Conservation (phyloP, 2,888 invertebrate genomes). For the Andrena dorsata region DNA sequence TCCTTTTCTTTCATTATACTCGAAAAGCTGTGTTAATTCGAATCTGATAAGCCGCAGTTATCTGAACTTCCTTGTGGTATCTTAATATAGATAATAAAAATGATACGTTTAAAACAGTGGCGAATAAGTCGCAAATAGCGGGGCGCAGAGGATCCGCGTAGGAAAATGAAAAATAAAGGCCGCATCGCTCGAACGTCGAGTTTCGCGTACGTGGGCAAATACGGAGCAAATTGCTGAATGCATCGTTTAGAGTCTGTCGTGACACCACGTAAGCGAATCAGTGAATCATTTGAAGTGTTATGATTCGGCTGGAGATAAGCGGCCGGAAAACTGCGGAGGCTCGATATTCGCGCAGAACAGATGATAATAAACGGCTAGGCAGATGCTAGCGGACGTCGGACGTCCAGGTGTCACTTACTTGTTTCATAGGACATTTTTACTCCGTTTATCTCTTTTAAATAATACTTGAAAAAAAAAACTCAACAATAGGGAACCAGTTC, state of each 20-base stretch:
- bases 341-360: constrained; percentile 27
- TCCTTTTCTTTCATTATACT: background rate
- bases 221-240: background rate
- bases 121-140: background rate
- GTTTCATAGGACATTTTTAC: constrained; percentile 81
- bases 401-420: constrained; percentile 73
- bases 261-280: constrained; percentile 41
- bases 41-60: background rate
- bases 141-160: background rate
- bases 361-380: constrained; percentile 3
- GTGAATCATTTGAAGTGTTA: constrained; percentile 58
- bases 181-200: background rate
- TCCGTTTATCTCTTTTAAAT: constrained; percentile 60
- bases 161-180: constrained; percentile 16
- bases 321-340: constrained; percentile 45
- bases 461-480: constrained; percentile 64
- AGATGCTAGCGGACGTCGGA: background rate
- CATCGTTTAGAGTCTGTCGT: background rate
- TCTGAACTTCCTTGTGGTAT: background rate
- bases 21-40: background rate
- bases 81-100: background rate
- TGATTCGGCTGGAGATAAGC: constrained; percentile 57
- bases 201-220: background rate
- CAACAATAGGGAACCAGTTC: constrained; percentile 53
- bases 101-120: constrained; percentile 7